phyloP scores from a whole-genome alignment of 2,113 vertebrate species.

The Canis aureus region DNA sequence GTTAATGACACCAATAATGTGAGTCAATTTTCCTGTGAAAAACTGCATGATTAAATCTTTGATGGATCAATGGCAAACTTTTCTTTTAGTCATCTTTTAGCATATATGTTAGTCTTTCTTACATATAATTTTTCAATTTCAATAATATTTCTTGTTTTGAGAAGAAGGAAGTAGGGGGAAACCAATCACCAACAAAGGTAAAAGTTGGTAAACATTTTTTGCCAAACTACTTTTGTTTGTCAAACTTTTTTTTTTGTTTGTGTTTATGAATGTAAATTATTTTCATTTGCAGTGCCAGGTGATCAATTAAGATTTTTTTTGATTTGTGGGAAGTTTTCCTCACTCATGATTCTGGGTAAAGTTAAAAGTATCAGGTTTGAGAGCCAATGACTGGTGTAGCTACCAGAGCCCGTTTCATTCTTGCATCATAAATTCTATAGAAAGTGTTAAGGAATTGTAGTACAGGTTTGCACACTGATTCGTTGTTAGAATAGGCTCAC shows the following conservation, averaged over 20 bases:
- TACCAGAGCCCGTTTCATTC: neutral
- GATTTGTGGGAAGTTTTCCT: neutral
- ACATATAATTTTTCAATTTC: neutral
- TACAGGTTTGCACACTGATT: neutral
- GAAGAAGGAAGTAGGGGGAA: neutral
- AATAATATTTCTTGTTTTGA: neutral
- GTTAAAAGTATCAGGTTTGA: neutral
- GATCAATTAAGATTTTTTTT: constrained; percentile 34
- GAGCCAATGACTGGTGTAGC: neutral
- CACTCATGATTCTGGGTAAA: neutral
- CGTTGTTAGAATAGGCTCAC: neutral
- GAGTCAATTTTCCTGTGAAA: constrained; percentile 65
- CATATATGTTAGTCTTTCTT: neutral
- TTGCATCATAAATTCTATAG: neutral
- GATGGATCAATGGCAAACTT: constrained; percentile 22
- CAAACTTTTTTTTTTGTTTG: neutral
- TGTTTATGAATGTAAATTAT: neutral
- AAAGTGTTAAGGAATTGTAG: neutral
- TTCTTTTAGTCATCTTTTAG: neutral
- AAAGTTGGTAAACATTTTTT: neutral
- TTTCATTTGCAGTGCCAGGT: neutral
- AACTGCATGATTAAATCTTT: constrained; percentile 15
- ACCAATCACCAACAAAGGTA: neutral
- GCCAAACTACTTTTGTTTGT: neutral
- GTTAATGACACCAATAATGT: constrained; percentile 60